Evolutionary conservation across 2,888 invertebrate genomes (phyloP), one percentile per base, ranked within the genome.

Genomic region (Drosophila eohydei): DNA sequence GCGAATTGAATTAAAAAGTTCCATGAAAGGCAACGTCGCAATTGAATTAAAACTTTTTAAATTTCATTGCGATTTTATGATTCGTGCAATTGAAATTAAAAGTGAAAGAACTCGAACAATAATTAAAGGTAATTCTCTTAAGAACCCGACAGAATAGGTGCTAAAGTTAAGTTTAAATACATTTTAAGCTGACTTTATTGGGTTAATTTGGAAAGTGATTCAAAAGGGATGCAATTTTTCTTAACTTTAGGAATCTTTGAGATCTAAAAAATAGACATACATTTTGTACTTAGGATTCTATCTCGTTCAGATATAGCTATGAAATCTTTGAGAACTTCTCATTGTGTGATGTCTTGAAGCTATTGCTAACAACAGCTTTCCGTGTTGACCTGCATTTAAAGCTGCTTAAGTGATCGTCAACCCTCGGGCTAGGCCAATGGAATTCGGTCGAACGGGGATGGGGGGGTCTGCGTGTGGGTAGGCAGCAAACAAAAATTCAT

Each of bases 41-140:
- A 89, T 89, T 87, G 87, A 89, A 86, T 87, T 86, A 87, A 89
- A 86, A 89, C 74, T 86, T 77, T 71, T 55, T 59, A 52, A 60
- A 83, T 83, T 80, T 78, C 58, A 78, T 86, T 67, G 66, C 78
- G 63, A 75, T 84, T 84, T 86, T 86, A 89, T 87, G 83, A 75
- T 57, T 66, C 67, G 77, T 65, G 52, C 69, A 54, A 52, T 38
- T 48, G n/a, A 55, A 48, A 60, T 46, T 26, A 66, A 57, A 55
- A 66, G 48, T 36, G 12, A 2, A 1, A 30, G 40, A 64, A 34
- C 36, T 48, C 38, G n/a, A 46, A 6, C 4, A 64, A 55, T 51
- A 51, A 62, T 62, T 62, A 48, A 44, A n/a, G 6, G 14, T 41
- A 26, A 38, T 38, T 61, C 30, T 12, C 21, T 38, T 32, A 8